Percentiles rank a stretch among this genome's conserved stretches.
phyloP scores from a whole-genome alignment of 2,888 invertebrate species.

The Diogma glabrata region DNA sequence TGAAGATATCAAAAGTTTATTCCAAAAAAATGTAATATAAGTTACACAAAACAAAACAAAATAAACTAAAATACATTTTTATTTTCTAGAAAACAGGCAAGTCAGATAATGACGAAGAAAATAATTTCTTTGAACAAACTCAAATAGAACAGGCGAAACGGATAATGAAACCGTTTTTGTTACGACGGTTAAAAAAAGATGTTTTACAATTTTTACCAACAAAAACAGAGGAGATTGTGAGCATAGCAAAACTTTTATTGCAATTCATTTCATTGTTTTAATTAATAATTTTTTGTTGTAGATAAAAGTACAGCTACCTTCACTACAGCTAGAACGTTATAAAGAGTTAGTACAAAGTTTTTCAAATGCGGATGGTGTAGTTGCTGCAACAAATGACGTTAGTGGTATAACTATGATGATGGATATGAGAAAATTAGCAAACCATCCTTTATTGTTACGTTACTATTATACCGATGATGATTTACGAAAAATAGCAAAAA shows the following conservation, averaged over 20 bases:
- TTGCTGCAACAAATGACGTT: slow-evolving; percentile 44
- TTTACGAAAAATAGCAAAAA: slow-evolving; percentile 53
- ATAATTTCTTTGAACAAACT: slow-evolving; percentile 74
- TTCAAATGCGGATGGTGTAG: slow-evolving; percentile 47
- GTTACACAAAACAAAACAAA: background rate
- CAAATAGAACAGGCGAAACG: slow-evolving; percentile 87
- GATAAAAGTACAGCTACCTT: slow-evolving; percentile 51
- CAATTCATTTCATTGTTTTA: background rate
- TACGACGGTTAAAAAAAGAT: slow-evolving; percentile 76
- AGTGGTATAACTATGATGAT: slow-evolving; percentile 76
- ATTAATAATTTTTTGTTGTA: slow-evolving; percentile 17
- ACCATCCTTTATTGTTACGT: slow-evolving; percentile 84
- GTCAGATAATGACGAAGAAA: slow-evolving; percentile 39
- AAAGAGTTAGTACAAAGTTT: slow-evolving; percentile 57
- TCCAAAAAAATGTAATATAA: slow-evolving; percentile 50
- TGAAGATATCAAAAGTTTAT: slow-evolving; percentile 76
- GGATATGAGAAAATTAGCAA: slow-evolving; percentile 86
- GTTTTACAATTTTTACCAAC: slow-evolving; percentile 75
- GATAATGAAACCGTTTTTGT: slow-evolving; percentile 92
- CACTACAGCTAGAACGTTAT: slow-evolving; percentile 64
- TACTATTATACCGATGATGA: slow-evolving; percentile 53
- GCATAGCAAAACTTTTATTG: slow-evolving; percentile 22
- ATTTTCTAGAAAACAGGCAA: background rate
- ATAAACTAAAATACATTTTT: background rate
- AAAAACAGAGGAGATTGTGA: slow-evolving; percentile 61